These are phyloP conservation scores for Tetropium fuscum DNA, from an alignment of 2,888 invertebrate species.

Conservation along the genomic window DNA sequence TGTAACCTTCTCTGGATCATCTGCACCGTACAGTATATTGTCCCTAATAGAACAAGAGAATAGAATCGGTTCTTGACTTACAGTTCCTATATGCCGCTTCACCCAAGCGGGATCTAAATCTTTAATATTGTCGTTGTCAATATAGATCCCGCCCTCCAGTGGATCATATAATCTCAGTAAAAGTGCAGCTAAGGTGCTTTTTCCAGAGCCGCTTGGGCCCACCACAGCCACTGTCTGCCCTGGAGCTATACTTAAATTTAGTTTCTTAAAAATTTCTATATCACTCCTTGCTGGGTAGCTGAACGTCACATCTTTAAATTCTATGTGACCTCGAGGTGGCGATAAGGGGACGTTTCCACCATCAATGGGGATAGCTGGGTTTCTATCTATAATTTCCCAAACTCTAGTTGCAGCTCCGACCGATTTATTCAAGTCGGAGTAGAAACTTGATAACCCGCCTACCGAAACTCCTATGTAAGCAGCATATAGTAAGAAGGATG, in stretches of 20 bases:
- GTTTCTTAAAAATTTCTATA: conserved; percentile 77
- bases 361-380: conserved; percentile 81
- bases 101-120: conserved; percentile 87
- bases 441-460: conserved; percentile 91
- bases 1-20: conserved; percentile 65
- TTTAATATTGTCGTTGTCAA: conserved; percentile 84
- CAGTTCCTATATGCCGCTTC: conserved; percentile 87
- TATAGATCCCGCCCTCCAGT: conserved; percentile 72
- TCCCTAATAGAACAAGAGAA: conserved; percentile 92
- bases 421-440: conserved; percentile 93
- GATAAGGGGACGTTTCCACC: conserved; percentile 72
- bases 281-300: conserved; percentile 86
- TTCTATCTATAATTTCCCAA: conserved; percentile 89
- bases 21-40: conserved; percentile 90
- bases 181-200: conserved; percentile 90
- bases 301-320: conserved; percentile 81
- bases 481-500: conserved; percentile 94
- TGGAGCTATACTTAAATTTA: conserved; percentile 75
- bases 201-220: conserved; percentile 94
- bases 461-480: conserved; percentile 93
- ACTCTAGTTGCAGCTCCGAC: conserved; percentile 91
- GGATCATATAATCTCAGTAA: conserved; percentile 92
- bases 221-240: conserved; percentile 84
- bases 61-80: conserved; percentile 93
- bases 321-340: conserved; percentile 77